Evolutionary conservation across 2,888 invertebrate genomes (phyloP).

Genomic region (Eupithecia vulgata): DNA sequence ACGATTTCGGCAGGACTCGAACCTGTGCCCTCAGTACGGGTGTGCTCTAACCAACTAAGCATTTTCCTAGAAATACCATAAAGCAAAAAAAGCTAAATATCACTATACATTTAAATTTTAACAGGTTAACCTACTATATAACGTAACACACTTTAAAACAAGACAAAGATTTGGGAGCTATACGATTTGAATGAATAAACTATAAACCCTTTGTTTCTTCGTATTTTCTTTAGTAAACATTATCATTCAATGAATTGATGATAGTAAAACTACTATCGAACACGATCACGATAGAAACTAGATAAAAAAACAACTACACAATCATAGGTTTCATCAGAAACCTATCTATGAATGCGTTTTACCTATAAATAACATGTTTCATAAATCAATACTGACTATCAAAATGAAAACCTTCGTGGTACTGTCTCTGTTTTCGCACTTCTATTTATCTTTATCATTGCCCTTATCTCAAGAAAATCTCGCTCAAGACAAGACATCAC

Average conservation of each 20-base stretch:
- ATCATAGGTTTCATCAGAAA: constrained; percentile 1
- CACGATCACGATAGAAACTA: constrained; percentile 7
- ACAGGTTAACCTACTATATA: too few species aligned
- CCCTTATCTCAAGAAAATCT: constrained; percentile 14
- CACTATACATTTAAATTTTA: too few species aligned
- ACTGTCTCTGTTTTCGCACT: constrained; percentile 26
- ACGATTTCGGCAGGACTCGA: too few species aligned
- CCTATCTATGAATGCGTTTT: background rate
- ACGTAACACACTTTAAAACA: too few species aligned
- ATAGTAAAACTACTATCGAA: background rate
- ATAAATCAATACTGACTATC: constrained; percentile 19
- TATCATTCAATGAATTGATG: constrained; percentile 1
- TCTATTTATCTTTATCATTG: constrained; percentile 21
- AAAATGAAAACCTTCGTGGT: constrained; percentile 36
- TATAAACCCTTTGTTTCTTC: background rate
- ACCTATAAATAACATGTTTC: constrained; percentile 33
- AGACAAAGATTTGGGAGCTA: background rate
- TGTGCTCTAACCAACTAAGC: too few species aligned
- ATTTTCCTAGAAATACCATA: too few species aligned
- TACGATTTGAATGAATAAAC: background rate
- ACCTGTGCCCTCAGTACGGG: too few species aligned
- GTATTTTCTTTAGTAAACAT: background rate
- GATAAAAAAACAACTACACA: background rate
- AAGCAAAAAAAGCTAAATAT: too few species aligned
- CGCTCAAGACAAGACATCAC: background rate